Base-by-base conservation (phyloP, 1,140 invertebrate genomes). In the Mercenaria mercenaria region DNA sequence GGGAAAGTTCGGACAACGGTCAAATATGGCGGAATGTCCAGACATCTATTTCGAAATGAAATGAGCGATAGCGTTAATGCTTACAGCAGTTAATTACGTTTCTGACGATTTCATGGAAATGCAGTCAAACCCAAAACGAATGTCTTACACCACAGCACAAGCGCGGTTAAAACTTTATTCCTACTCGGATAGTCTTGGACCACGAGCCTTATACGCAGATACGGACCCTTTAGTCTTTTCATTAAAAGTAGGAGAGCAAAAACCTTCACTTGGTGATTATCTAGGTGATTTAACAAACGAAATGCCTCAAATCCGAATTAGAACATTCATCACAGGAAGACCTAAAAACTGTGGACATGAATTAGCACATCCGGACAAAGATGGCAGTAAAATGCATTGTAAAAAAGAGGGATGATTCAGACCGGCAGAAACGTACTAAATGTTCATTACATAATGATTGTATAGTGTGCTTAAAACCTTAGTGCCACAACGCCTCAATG, bases 161-260 rank as follows among this genome's bases (percentile, higher is more conserved):
- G 96, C 96, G 0, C 82, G 96, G 2, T 76, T 96, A 23, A 94
- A 96, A 88, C 91, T 96, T 3, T 96, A 96, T 74, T 61, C 72
- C 11, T 93, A 94, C 77, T 69, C 96, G 23, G 92, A 96, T 87
- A 79, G 91, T 39, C 76, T 96, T 10, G 92, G 88, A 11, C 32
- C 91, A 6, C 59, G 93, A 20, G 93, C 94, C 11, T 79, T 96
- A 10, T 96, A 96, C 87, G 95, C 91, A 37, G 96, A 96, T 83
- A 96, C 96, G 4, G 96, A 96, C 50, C 59, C 59, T 69, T 81
- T 92, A 10, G 79, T 91, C 26, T 92, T 90, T 69, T 29, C 67
- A 1, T 81, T 59, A 67, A 34, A 43, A n/a, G 13, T 41, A 10
- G 80, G 83, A n/a, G 64, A 80, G 13, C 6, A 43, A 23, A 32